These are phyloP conservation scores for Pachydiplax longipennis DNA, from an alignment of 2,888 invertebrate species.

Conservation along the genomic window DNA sequence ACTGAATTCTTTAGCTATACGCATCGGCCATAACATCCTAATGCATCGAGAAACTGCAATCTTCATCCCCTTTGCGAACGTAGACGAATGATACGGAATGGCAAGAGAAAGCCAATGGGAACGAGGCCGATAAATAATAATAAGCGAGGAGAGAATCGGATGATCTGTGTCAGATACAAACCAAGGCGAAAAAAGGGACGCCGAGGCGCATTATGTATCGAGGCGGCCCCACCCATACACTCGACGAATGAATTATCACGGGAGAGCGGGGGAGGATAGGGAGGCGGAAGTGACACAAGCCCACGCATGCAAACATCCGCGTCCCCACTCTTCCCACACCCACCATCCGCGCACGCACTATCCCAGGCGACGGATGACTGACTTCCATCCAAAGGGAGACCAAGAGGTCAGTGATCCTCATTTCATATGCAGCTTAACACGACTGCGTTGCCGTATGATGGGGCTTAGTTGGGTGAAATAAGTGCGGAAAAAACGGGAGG, in stretches of 20 bases:
- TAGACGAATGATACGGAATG: no score
- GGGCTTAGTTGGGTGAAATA: neutral
- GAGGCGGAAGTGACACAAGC: neutral
- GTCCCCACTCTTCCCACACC: slow-evolving; percentile 45
- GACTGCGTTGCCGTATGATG: neutral
- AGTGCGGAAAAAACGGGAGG: neutral
- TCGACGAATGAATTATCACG: neutral
- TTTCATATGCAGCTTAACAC: neutral
- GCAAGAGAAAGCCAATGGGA: no score
- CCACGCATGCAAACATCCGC: neutral
- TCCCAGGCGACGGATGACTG: slow-evolving; percentile 28
- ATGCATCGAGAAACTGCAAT: no score
- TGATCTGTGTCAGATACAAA: neutral
- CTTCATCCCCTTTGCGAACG: no score
- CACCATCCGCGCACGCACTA: slow-evolving; percentile 56
- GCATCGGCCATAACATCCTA: no score
- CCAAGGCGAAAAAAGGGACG: neutral
- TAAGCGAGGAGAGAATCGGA: neutral
- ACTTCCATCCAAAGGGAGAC: slow-evolving; percentile 47
- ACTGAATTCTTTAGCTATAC: no score
- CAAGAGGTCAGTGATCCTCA: neutral
- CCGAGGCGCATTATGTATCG: neutral
- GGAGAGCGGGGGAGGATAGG: neutral
- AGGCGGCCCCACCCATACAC: neutral
- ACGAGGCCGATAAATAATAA: no score